Percentiles rank a stretch among this genome's conserved stretches.
Evolutionary conservation across 2,113 vertebrate genomes (phyloP).

Genomic region (Stigmatopora argus): DNA sequence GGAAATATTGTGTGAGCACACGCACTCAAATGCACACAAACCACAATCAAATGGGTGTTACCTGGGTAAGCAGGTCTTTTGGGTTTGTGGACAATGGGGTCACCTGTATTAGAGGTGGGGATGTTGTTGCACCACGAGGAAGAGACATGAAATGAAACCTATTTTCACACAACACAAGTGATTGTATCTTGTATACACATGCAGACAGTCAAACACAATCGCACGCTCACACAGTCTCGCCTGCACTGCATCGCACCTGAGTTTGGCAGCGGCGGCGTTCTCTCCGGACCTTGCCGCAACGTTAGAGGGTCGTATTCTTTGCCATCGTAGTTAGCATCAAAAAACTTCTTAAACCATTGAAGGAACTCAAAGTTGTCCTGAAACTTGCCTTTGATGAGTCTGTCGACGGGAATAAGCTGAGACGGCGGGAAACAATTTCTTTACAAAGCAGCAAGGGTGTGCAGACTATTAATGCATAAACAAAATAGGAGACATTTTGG

Average conservation of each 20-base stretch:
- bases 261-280: conserved; percentile 75
- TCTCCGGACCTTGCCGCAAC: conserved; percentile 87
- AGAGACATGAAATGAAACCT: conserved; percentile 26
- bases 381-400: conserved; percentile 91
- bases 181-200: not conserved
- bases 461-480: too few relatives aligned
- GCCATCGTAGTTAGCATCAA: conserved; percentile 93
- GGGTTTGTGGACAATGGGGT: conserved; percentile 83
- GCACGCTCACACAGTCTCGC: not conserved
- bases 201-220: not conserved
- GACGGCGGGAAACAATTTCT: not conserved
- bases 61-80: conserved; percentile 82
- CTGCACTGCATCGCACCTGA: conserved; percentile 68
- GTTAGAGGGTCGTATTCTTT: conserved; percentile 92
- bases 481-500: too few relatives aligned
- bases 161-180: conserved; percentile 14
- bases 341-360: conserved; percentile 98
- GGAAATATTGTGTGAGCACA: conserved; percentile 5
- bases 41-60: conserved; percentile 62
- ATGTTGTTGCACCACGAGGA: conserved; percentile 45
- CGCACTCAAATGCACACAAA: conserved; percentile 20
- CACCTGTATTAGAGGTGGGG: conserved; percentile 84
- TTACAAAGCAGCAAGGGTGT: not conserved
- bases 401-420: conserved; percentile 92
- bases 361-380: conserved; percentile 99